Conservation (phyloP, 1,140 invertebrate genomes). For the Neodiprion fabricii region DNA sequence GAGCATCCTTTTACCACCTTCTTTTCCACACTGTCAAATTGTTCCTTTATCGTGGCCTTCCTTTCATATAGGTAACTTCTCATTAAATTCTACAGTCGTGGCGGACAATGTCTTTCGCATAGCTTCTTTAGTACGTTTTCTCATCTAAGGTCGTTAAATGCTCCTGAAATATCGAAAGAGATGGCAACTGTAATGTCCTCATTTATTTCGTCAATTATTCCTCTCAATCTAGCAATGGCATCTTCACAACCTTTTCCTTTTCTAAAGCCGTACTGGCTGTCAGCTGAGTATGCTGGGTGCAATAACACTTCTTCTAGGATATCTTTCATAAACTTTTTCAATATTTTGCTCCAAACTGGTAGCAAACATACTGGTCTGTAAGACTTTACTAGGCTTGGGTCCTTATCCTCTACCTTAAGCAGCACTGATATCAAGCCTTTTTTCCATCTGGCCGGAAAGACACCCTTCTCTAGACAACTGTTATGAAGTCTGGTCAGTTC, state of each 20-base stretch:
- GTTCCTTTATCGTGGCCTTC: background rate
- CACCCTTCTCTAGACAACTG: conserved; percentile 12
- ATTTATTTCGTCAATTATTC: background rate
- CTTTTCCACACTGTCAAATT: too few species aligned
- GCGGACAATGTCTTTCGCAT: conserved; percentile 17
- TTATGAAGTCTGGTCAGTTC: conserved; percentile 25
- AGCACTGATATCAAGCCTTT: conserved; percentile 22
- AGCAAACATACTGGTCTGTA: conserved; percentile 39
- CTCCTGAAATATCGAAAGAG: conserved; percentile 39
- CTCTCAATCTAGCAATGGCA: conserved; percentile 14
- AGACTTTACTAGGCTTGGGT: conserved; percentile 24
- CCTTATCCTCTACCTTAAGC: conserved; percentile 33
- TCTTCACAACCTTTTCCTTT: conserved; percentile 15
- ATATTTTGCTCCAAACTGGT: conserved; percentile 34
- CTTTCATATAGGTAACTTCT: conserved; percentile 5
- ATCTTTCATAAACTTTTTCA: conserved; percentile 32
- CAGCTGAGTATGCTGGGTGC: background rate
- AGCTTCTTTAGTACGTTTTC: conserved; percentile 20
- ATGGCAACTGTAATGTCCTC: conserved; percentile 16
- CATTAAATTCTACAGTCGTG: background rate
- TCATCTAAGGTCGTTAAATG: conserved; percentile 45
- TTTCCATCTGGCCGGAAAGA: conserved; percentile 34
- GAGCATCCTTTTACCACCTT: too few species aligned
- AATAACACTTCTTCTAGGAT: conserved; percentile 10
- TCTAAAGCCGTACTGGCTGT: conserved; percentile 19